Conservation (phyloP, 2,113 vertebrate species). For the Albula goreensis region DNA sequence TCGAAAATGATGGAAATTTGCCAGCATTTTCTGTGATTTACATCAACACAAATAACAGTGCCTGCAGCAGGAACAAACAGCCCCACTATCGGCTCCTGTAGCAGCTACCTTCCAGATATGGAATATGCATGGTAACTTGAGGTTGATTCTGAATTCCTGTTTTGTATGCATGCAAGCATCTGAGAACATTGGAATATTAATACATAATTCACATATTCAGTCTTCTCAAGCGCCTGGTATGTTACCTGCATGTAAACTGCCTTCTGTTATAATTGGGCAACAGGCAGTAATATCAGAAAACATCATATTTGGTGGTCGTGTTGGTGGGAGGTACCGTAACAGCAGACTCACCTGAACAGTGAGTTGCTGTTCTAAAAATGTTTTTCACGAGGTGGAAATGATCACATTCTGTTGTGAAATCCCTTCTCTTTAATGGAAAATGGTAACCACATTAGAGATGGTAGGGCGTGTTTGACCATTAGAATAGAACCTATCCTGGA, state of each 20-base stretch:
- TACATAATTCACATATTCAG: not conserved
- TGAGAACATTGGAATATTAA: too few species aligned
- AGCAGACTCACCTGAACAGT: not conserved
- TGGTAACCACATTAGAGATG: not conserved
- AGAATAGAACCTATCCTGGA: too few species aligned
- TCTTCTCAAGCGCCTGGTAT: not conserved
- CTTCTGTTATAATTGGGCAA: not conserved
- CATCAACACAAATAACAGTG: too few species aligned
- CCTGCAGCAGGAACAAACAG: too few species aligned
- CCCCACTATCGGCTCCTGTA: too few species aligned
- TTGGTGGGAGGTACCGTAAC: not conserved
- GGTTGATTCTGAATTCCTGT: too few species aligned
- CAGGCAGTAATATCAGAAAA: not conserved
- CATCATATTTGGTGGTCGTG: not conserved
- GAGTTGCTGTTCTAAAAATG: not conserved
- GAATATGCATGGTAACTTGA: too few species aligned
- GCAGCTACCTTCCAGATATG: too few species aligned
- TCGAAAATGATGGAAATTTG: too few species aligned
- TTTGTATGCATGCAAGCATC: too few species aligned
- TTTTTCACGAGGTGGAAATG: not conserved
- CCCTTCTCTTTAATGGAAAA: not conserved
- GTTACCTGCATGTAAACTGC: not conserved
- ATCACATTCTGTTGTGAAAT: not conserved
- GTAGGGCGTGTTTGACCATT: too few species aligned
- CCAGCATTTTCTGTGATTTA: too few species aligned